Percentiles rank a stretch among this genome's conserved stretches.
Evolutionary conservation across 2,113 vertebrate species (phyloP).

Genomic region (Penelope pileata): DNA sequence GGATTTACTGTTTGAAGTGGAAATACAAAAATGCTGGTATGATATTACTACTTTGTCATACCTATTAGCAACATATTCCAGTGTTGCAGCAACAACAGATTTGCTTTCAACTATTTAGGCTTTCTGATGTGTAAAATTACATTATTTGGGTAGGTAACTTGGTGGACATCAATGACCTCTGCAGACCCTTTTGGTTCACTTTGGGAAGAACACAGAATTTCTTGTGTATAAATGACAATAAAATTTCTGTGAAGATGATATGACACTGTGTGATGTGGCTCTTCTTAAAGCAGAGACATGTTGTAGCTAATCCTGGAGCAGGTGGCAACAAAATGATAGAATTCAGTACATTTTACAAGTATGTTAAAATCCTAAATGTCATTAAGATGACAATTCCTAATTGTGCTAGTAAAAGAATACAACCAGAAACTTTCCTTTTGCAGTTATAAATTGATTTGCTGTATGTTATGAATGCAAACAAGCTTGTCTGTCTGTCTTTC

Average conservation of each 20-base stretch:
- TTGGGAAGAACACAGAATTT: background rate
- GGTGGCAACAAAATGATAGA: background rate
- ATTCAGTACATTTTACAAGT: background rate
- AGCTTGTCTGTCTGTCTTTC: background rate
- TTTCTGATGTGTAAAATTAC: background rate
- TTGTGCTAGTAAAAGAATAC: background rate
- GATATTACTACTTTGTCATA: slow-evolving; percentile 59
- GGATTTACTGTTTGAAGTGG: slow-evolving; percentile 76
- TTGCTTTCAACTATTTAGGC: background rate
- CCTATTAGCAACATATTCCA: slow-evolving; percentile 55
- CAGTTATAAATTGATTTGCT: background rate
- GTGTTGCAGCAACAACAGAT: slow-evolving; percentile 53
- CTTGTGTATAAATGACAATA: background rate
- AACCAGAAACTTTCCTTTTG: background rate
- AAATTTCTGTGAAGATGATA: background rate
- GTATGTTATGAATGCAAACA: background rate
- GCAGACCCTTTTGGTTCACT: accelerated
- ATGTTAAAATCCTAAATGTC: background rate
- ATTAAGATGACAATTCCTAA: background rate
- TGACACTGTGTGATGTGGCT: background rate
- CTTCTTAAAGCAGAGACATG: background rate
- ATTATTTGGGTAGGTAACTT: background rate
- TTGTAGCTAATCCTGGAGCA: background rate
- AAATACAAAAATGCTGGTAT: slow-evolving; percentile 63
- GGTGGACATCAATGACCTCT: background rate